phyloP scores from a whole-genome alignment of 1,140 invertebrate species.

The Brachionus angularis region DNA sequence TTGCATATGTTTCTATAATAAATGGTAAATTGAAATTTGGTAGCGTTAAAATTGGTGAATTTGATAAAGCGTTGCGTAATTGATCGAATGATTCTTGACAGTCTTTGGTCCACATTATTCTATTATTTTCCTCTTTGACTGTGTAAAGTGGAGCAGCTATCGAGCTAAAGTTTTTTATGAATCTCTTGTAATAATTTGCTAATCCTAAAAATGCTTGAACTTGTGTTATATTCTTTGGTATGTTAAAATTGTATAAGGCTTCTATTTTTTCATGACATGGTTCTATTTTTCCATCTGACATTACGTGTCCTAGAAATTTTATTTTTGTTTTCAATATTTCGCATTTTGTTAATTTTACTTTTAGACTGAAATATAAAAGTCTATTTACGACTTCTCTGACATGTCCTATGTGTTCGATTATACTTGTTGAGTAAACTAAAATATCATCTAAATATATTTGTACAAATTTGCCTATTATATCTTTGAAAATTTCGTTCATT shows the following conservation, averaged over 20 bases:
- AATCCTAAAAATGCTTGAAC: conserved; percentile 52
- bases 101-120: neutral
- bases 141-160: neutral
- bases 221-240: conserved; percentile 49
- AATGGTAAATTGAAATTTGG: conserved; percentile 51
- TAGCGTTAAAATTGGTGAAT: neutral
- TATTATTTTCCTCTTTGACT: neutral
- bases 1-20: conserved; percentile 57
- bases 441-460: neutral
- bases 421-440: neutral
- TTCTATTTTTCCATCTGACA: neutral
- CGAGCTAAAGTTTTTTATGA: neutral
- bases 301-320: neutral
- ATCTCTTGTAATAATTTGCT: neutral
- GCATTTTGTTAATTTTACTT: neutral
- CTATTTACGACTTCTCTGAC: neutral
- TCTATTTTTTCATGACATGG: neutral
- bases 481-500: conserved; percentile 23
- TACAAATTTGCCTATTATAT: neutral
- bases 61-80: neutral
- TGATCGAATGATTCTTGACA: neutral
- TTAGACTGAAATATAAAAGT: neutral
- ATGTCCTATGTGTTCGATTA: neutral
- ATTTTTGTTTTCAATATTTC: neutral
- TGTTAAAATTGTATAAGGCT: neutral